A percentile compares a stretch with the other conserved stretches of the same genome.
phyloP scores from a whole-genome alignment of 2,797 vertebrate species.

The Sylvilagus floridanus region DNA sequence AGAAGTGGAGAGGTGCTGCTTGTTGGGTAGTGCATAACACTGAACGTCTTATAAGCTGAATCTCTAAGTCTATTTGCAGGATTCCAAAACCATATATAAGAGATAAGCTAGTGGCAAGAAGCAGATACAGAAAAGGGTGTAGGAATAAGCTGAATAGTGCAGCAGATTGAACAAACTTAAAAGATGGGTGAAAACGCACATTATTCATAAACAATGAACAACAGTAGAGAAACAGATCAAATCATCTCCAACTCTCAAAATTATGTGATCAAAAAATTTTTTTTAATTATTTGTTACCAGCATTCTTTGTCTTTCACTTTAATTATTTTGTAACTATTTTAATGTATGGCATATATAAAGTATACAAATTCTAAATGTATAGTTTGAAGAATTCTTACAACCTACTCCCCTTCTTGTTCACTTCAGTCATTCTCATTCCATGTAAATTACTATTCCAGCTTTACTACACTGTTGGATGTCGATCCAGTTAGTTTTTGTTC shows the following conservation, averaged over 20 bases:
- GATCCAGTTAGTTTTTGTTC: background rate
- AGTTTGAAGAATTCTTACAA: background rate
- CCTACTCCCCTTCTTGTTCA: background rate
- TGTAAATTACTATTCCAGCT: background rate
- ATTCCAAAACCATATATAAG: background rate
- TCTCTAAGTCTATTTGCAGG: background rate
- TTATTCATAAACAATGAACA: background rate
- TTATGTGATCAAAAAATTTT: background rate
- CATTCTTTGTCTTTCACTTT: background rate
- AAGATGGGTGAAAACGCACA: background rate
- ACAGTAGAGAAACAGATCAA: background rate
- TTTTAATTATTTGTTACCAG: background rate
- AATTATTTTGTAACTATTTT: background rate
- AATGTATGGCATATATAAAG: background rate
- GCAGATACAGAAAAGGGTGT: background rate
- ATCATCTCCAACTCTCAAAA: background rate
- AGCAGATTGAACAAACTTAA: background rate
- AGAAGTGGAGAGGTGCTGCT: background rate
- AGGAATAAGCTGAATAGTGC: background rate
- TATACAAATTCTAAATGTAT: background rate
- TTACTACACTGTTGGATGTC: background rate
- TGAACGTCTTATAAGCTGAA: background rate
- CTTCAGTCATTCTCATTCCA: background rate
- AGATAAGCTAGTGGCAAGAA: background rate
- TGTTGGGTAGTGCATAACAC: background rate